Evolutionary conservation across 2,113 vertebrate species (phyloP), one percentile per base, ranked within the genome.

Genomic region (Athene cunicularia): DNA sequence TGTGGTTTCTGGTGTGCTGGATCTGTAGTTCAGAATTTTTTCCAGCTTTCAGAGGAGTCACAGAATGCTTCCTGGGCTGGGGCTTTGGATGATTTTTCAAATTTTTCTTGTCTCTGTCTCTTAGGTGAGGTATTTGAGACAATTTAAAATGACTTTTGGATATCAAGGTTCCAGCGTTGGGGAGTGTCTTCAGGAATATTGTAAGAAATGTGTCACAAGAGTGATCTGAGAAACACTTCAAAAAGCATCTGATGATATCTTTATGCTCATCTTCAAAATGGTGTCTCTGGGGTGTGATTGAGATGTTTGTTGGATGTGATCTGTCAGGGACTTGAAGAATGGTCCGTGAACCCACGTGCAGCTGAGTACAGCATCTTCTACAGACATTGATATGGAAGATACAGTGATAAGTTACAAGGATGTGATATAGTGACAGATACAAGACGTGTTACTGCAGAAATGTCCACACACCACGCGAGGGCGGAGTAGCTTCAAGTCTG

Each of bases 341-440:
- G 5, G 35, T 13, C 47, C 0, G 0, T 5, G 49, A 64, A 33
- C 23, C 45, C 3, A 2, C 4, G n/a, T 9, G 17, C 2, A 3
- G 35, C 2, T 4, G 79, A 23, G 35, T 50, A 9, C 23, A 64
- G 58, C 49, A 18, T 8, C 53, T 18, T 14, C 50, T 64, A 5
- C 56, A n/a, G 58, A 11, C 18, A 7, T 4, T 8, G 68, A 3
- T 64, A 33, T 41, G 22, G 64, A 6, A 14, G 55, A 14, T 22
- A 12, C 1, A 27, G 37, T 5, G 37, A 12, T 18, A n/a, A n/a
- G 20, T 27, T 19, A 7, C 5, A 26, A 45, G n/a, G 58, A 30
- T 41, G 52, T 26, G 64, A 5, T 27, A 2, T 2, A 41, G 41
- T 5, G 32, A 11, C 12, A n/a, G 53, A 27, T 52, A 56, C 2